Percentiles rank a stretch among this genome's conserved stretches.
These are phyloP conservation scores for Daktulosphaira vitifoliae DNA, from an alignment of 1,140 invertebrate species.

Conservation along the genomic window DNA sequence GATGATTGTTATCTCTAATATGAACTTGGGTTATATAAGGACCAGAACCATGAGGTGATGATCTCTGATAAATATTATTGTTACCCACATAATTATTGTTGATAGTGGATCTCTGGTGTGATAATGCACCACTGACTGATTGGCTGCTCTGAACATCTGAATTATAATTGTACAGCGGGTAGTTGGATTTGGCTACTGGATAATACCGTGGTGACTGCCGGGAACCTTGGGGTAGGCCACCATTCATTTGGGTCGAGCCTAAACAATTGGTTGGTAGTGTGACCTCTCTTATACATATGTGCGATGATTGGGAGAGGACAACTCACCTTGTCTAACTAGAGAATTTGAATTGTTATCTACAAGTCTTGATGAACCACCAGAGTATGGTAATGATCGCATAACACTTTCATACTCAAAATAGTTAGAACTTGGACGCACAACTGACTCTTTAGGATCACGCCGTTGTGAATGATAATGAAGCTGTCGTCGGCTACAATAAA, in stretches of 20 bases:
- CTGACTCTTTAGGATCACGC: constrained; percentile 53
- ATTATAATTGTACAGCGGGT: background rate
- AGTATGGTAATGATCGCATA: background rate
- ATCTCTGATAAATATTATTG: background rate
- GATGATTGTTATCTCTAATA: constrained; percentile 41
- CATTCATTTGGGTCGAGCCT: background rate
- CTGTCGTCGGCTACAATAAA: constrained; percentile 55
- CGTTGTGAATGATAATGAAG: constrained; percentile 69
- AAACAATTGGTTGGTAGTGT: constrained; percentile 36
- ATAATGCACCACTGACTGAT: background rate
- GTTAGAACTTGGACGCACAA: constrained; percentile 62
- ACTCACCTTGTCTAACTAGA: constrained; percentile 35
- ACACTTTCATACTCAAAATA: constrained; percentile 76
- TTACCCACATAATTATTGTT: background rate
- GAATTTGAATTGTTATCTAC: constrained; percentile 37
- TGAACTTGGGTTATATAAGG: constrained; percentile 53
- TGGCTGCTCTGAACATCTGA: background rate
- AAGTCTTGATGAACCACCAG: constrained; percentile 35
- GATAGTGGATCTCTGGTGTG: background rate
- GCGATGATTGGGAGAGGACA: constrained; percentile 31
- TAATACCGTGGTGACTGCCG: background rate
- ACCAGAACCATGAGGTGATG: constrained; percentile 43
- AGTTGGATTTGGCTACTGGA: background rate
- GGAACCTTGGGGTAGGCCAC: no score
- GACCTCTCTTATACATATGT: background rate